These are phyloP conservation scores for Hyla sarda DNA, from an alignment of 2,113 vertebrate genomes.

Conservation along the genomic window DNA sequence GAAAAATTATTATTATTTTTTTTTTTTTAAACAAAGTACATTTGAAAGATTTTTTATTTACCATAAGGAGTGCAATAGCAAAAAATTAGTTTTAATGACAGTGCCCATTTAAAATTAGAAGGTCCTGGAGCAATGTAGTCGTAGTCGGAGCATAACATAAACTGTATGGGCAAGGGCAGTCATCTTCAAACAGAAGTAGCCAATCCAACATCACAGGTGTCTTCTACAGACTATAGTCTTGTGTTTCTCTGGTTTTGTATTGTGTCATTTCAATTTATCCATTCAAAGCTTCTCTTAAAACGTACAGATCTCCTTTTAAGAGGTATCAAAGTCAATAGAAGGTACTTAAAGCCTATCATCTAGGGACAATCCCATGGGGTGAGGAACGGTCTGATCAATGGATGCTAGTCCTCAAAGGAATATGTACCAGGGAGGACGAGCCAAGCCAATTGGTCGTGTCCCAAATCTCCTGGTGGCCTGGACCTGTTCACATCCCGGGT, in stretches of 20 bases:
- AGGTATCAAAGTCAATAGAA: neutral
- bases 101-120: no score
- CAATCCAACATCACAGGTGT: no score
- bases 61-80: no score
- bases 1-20: no score
- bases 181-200: no score
- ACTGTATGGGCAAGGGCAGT: no score
- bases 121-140: no score
- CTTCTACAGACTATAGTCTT: no score
- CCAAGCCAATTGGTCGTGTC: neutral
- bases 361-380: neutral
- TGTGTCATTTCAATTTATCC: neutral
- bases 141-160: no score
- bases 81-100: no score
- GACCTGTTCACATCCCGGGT: neutral
- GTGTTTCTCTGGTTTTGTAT: neutral
- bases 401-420: neutral
- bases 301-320: neutral
- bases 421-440: neutral
- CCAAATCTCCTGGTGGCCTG: neutral
- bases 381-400: neutral
- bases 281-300: neutral
- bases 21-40: no score
- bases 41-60: no score
- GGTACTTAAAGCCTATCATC: neutral